These are phyloP conservation scores for Sminthurinus signatus DNA, from an alignment of 1,140 invertebrate species.

Conservation along the genomic window DNA sequence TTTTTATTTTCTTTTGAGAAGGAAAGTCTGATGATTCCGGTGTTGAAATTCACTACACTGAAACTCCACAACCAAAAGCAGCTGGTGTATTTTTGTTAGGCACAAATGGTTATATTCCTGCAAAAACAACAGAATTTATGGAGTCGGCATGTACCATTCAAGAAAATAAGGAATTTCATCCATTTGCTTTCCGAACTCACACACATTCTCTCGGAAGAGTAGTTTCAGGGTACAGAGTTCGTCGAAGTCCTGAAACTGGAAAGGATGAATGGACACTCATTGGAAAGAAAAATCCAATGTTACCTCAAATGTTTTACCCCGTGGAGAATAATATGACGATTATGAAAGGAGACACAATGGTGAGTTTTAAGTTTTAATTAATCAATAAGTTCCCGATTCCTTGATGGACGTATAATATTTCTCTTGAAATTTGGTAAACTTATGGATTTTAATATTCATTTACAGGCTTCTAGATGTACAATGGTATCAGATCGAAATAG, in stretches of 20 bases:
- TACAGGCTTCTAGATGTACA: constrained; percentile 77
- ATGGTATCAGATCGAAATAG: constrained; percentile 67
- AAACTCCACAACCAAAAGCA: constrained; percentile 49
- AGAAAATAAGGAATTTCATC: constrained; percentile 78
- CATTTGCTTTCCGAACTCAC: constrained; percentile 91
- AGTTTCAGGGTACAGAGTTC: constrained; percentile 78
- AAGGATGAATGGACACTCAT: constrained; percentile 70
- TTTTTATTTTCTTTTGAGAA: constrained; percentile 50
- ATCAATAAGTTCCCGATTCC: no score
- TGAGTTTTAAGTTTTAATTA: constrained; percentile 44
- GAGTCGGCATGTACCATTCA: constrained; percentile 75
- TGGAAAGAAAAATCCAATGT: constrained; percentile 84
- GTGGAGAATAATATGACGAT: constrained; percentile 56
- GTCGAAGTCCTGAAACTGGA: constrained; percentile 50
- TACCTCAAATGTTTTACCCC: constrained; percentile 95
- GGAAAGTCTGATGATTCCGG: constrained; percentile 73
- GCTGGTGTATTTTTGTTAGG: constrained; percentile 83
- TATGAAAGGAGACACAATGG: constrained; percentile 66
- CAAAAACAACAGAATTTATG: constrained; percentile 69
- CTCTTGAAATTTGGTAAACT: no score
- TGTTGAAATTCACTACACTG: constrained; percentile 69
- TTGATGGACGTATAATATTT: no score
- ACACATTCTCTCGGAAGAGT: constrained; percentile 80
- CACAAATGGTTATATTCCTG: constrained; percentile 68
- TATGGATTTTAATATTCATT: constrained; percentile 22